Percentiles rank a stretch among this genome's conserved stretches.
Conservation (phyloP, 2,113 vertebrate genomes). For the Psittacula cyanocephala region DNA sequence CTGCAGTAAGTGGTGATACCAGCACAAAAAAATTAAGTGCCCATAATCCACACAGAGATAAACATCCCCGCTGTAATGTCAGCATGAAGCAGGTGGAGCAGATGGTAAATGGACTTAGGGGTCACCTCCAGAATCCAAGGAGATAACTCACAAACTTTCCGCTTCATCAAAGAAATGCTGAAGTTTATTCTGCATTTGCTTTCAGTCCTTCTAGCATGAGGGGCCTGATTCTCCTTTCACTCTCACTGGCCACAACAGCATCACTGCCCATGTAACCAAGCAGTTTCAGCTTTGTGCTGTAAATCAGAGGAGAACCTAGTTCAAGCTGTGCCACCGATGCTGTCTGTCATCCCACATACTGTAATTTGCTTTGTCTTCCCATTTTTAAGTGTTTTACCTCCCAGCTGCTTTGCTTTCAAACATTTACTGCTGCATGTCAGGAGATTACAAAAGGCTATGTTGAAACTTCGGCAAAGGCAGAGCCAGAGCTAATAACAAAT, state of each 20-base stretch:
- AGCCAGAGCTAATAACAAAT: background rate
- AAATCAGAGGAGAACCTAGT: background rate
- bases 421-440: background rate
- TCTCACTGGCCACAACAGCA: background rate
- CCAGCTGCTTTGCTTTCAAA: background rate
- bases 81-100: background rate
- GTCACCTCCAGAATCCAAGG: background rate
- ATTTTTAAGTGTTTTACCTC: background rate
- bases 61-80: background rate
- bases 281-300: background rate
- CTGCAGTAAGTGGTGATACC: rapidly evolving
- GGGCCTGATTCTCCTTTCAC: background rate
- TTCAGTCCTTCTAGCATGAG: background rate
- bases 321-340: background rate
- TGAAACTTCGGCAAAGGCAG: background rate
- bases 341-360: background rate
- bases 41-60: background rate
- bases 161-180: background rate
- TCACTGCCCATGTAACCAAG: background rate
- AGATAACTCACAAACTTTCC: background rate
- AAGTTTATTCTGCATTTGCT: background rate
- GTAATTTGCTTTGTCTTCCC: background rate
- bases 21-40: background rate
- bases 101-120: background rate
- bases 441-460: background rate